Conservation (phyloP, 2,888 invertebrate genomes). For the Phaonia tiefii region DNA sequence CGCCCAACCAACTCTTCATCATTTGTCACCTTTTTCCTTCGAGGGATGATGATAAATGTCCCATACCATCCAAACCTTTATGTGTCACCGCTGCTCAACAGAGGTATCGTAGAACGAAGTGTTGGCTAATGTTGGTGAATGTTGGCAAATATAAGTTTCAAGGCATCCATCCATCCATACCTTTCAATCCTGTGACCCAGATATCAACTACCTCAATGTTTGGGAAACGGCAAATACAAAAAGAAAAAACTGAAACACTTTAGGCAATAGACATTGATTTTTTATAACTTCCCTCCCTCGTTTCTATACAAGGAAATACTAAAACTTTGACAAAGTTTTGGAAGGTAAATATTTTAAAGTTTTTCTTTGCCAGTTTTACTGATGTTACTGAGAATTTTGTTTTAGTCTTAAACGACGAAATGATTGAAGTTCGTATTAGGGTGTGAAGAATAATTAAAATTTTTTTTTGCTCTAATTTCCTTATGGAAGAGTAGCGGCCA, state of each 20-base stretch:
- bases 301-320: neutral
- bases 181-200: conserved; percentile 39
- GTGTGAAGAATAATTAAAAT: too few relatives aligned
- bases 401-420: too few relatives aligned
- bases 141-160: too few relatives aligned
- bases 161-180: neutral
- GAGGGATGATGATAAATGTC: conserved; percentile 18
- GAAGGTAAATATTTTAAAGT: conserved; percentile 33
- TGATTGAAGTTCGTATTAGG: too few relatives aligned
- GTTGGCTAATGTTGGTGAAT: too few relatives aligned
- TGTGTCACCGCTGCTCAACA: neutral
- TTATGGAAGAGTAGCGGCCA: too few relatives aligned
- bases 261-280: conserved; percentile 39
- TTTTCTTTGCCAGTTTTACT: neutral
- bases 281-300: neutral
- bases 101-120: too few relatives aligned
- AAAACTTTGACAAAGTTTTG: conserved; percentile 2
- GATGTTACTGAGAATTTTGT: neutral
- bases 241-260: conserved; percentile 30
- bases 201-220: conserved; percentile 36
- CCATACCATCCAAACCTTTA: neutral
- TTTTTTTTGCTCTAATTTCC: too few relatives aligned
- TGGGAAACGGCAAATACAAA: neutral
- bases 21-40: conserved; percentile 32
- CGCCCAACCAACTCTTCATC: conserved; percentile 18